Conservation (phyloP, 2,797 vertebrate genomes). For the Falco naumanni region DNA sequence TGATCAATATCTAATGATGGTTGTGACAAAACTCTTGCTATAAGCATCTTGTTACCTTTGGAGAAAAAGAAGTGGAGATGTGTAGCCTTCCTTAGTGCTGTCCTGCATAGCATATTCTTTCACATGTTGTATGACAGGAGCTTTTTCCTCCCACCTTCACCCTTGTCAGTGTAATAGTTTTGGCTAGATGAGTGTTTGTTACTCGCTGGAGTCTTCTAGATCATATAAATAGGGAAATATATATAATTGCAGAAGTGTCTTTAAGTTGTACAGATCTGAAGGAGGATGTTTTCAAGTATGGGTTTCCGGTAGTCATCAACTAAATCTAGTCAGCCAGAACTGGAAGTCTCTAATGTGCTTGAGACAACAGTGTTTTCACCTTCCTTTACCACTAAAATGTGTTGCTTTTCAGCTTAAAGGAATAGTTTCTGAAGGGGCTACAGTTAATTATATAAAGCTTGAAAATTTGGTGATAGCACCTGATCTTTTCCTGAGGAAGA, state of each 20-base stretch:
- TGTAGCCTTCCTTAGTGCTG: not conserved
- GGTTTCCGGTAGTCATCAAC: not conserved
- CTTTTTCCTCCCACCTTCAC: not conserved
- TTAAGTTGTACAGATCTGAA: not conserved
- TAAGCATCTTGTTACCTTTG: not conserved
- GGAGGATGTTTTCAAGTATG: not conserved
- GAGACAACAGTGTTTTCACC: not conserved
- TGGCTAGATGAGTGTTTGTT: not conserved
- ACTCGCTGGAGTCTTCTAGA: not conserved
- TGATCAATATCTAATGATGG: not conserved
- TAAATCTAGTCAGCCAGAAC: not conserved
- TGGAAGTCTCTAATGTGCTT: not conserved
- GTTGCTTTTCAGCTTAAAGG: not conserved
- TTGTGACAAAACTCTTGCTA: not conserved
- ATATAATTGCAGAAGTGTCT: not conserved
- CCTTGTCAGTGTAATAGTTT: not conserved
- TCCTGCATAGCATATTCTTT: not conserved
- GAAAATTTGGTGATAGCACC: not conserved
- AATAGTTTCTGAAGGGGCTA: not conserved
- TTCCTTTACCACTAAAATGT: not conserved
- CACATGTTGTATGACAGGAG: not conserved
- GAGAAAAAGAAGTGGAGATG: not conserved
- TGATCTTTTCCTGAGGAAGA: not conserved
- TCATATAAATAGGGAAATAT: not conserved
- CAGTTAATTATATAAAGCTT: not conserved